Conservation (phyloP, 2,797 vertebrate genomes). For the Acrossocheilus fasciatus region DNA sequence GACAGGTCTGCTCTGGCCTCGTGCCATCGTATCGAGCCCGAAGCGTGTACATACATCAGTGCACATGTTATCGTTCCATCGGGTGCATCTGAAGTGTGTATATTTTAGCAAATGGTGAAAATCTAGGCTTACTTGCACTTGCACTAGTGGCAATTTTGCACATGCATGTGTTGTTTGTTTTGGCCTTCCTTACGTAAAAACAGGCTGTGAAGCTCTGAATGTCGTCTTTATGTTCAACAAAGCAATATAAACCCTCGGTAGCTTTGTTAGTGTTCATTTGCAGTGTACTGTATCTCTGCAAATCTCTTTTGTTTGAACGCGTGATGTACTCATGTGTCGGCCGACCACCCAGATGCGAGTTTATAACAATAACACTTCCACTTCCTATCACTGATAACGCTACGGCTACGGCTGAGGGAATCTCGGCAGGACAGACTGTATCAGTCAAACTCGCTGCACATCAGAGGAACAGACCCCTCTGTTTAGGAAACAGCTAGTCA, state of each 20-base stretch:
- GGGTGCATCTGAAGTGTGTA: conserved; percentile 44
- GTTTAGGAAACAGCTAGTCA: conserved; percentile 68
- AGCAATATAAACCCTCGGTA: background rate
- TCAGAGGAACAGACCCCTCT: conserved; percentile 62
- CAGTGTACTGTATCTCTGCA: conserved; percentile 46
- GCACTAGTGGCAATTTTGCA: conserved; percentile 22
- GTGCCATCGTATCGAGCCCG: conserved; percentile 57
- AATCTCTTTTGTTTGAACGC: conserved; percentile 46
- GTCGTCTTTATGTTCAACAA: background rate
- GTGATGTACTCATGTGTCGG: conserved; percentile 23
- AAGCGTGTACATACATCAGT: conserved; percentile 17
- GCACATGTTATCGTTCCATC: conserved; percentile 16
- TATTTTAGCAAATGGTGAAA: conserved; percentile 20
- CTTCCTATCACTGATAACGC: conserved; percentile 72
- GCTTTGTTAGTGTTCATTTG: conserved; percentile 32
- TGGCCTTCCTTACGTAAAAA: background rate
- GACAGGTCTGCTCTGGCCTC: conserved; percentile 65
- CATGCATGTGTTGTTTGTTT: conserved; percentile 32
- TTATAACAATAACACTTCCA: conserved; percentile 77
- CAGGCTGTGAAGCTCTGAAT: background rate
- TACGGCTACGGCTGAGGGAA: conserved; percentile 60
- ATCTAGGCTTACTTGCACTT: conserved; percentile 43
- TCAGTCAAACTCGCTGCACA: conserved; percentile 61
- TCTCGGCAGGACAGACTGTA: conserved; percentile 59
- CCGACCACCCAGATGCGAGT: conserved; percentile 77